Base-by-base conservation (phyloP, 1,140 invertebrate species). In the Heliconius himera region DNA sequence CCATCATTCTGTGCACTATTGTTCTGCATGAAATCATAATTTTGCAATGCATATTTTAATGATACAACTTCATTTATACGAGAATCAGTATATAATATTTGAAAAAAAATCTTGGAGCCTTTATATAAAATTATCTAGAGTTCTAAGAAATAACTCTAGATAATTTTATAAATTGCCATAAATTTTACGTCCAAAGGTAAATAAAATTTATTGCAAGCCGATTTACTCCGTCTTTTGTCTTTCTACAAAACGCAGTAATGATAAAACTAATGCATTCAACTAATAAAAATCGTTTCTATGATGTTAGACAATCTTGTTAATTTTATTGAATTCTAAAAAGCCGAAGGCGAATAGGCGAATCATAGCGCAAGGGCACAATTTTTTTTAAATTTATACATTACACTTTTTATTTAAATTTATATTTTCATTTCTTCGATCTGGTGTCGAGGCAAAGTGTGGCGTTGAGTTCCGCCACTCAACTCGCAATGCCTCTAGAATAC, bases 1-100 rank as follows among this genome's bases (percentile, higher is more conserved):
- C 80, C 78, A 80, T 81, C 75, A 76, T 73, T 54, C 56, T 76
- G 71, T 71, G 38, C 77, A 75, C 75, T 72, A 81, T 81, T 83
- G 74, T 80, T 77, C 74, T 77, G 72, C 66, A 77, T 83, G 60
- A 79, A 71, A 83, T 83, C 80, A 83, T 83, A 74, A 83, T 79
- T 81, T 49, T 60, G 76, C 49, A 60, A 72, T 74, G 72, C 29
- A 70, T 73, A 41, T 56, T 78, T 78, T 78, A 74, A 79, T 71
- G 60, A 33, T 79, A 71, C 78, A 75, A 71, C 73, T 74, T 79
- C 51, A 74, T 74, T 74, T 66, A 66, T 66, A 66, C 22, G 11
- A 29, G 22, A 26, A 66, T 66, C 22, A 26, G 60, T 56, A 11
- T 56, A 54, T 8, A 60, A 60, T 22, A 66, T 29, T 11, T 26